Percentiles rank a stretch among this genome's conserved stretches.
These are phyloP conservation scores for Eolophus roseicapilla DNA, from an alignment of 2,113 vertebrate species.

Conservation along the genomic window DNA sequence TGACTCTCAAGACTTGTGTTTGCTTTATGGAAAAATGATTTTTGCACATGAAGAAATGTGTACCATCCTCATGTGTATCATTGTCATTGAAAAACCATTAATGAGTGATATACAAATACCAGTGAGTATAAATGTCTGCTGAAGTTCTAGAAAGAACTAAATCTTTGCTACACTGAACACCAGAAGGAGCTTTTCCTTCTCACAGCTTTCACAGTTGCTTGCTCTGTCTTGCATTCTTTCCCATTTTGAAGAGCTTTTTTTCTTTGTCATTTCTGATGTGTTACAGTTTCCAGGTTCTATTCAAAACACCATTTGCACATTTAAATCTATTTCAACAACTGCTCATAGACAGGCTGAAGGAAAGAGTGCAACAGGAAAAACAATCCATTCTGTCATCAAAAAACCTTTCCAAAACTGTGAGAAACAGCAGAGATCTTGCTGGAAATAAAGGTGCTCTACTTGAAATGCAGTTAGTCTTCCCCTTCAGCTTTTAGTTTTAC, in stretches of 20 bases:
- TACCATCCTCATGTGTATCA: not conserved
- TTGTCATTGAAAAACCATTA: not conserved
- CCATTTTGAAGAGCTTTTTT: not conserved
- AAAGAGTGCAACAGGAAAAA: constrained; percentile 37
- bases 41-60: not conserved
- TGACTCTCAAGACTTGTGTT: not conserved
- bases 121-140: not conserved
- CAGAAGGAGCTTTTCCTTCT: not conserved
- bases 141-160: not conserved
- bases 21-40: not conserved
- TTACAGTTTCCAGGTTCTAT: constrained; percentile 48
- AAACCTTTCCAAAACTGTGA: constrained; percentile 28
- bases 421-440: constrained; percentile 29
- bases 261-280: not conserved
- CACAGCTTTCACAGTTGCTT: not conserved
- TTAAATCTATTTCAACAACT: constrained; percentile 50
- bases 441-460: constrained; percentile 26
- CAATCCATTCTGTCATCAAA: constrained; percentile 40
- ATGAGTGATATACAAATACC: not conserved
- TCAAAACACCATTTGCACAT: constrained; percentile 41
- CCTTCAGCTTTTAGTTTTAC: not conserved
- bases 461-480: not conserved
- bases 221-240: not conserved
- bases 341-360: constrained; percentile 26
- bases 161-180: not conserved